A percentile compares a stretch with the other conserved stretches of the same genome.
Evolutionary conservation across 1,140 invertebrate species (phyloP).

Genomic region (Thalassaphorura encarpata): DNA sequence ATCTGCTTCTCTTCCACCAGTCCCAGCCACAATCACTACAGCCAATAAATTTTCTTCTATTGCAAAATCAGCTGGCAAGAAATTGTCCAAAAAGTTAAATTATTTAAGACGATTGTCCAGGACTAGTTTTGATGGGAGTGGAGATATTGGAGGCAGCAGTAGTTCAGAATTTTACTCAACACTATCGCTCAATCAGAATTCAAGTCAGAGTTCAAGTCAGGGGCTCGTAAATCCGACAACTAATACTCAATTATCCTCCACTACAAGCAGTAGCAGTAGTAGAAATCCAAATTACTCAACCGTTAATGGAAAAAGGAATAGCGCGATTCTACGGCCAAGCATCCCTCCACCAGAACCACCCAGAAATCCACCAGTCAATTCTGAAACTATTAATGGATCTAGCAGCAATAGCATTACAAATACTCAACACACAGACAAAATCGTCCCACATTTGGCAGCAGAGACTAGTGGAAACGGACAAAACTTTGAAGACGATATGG

Average conservation of each 20-base stretch:
- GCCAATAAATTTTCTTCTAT: conserved; percentile 27
- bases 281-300: background rate
- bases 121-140: conserved; percentile 9
- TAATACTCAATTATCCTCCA: background rate
- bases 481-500: conserved; percentile 26
- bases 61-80: conserved; percentile 27
- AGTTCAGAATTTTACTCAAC: background rate
- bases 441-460: background rate
- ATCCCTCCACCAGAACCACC: conserved; percentile 25
- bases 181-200: background rate
- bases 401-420: background rate
- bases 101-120: conserved; percentile 20
- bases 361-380: background rate
- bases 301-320: background rate
- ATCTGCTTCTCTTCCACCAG: conserved; percentile 15
- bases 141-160: background rate
- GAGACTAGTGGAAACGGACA: conserved; percentile 27
- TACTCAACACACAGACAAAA: background rate
- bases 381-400: background rate
- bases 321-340: conserved; percentile 17
- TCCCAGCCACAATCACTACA: background rate
- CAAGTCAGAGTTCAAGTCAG: background rate
- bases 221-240: background rate
- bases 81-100: conserved; percentile 25
- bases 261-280: background rate